Evolutionary conservation across 2,888 invertebrate genomes (phyloP).

Genomic region (Leptopilina syphax): DNA sequence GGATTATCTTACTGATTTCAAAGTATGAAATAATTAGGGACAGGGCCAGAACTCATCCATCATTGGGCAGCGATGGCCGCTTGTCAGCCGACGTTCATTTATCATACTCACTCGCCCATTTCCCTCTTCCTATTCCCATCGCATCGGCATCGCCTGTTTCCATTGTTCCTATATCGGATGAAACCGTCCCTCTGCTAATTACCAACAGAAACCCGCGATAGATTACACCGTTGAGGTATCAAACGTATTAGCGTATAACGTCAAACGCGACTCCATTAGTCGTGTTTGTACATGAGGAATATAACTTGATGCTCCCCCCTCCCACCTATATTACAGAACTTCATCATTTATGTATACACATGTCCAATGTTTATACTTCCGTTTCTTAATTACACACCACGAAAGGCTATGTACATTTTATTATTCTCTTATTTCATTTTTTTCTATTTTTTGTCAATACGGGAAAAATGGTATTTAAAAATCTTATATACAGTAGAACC

Average conservation of each 20-base stretch:
- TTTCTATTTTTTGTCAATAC: too few species aligned
- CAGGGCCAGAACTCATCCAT: conserved; percentile 73
- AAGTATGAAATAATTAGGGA: conserved; percentile 78
- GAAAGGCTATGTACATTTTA: too few species aligned
- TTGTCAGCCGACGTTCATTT: conserved; percentile 75
- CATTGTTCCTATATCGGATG: conserved; percentile 63
- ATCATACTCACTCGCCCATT: conserved; percentile 76
- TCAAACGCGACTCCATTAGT: conserved; percentile 47
- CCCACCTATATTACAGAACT: neutral
- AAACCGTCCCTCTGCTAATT: conserved; percentile 70
- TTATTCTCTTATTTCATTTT: too few species aligned
- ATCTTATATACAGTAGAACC: too few species aligned
- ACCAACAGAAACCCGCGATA: conserved; percentile 66
- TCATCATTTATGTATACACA: neutral
- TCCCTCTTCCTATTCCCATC: conserved; percentile 67
- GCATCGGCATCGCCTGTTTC: conserved; percentile 61
- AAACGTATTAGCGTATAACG: conserved; percentile 64
- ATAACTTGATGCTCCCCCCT: too few species aligned
- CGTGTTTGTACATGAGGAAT: conserved; percentile 32
- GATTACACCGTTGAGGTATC: conserved; percentile 68
- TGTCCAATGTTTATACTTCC: neutral
- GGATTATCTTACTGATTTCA: conserved; percentile 77
- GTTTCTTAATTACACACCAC: neutral
- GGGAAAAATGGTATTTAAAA: too few species aligned
- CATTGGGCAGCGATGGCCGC: conserved; percentile 73